Conservation (phyloP, 1,140 invertebrate genomes). For the Heliothis virescens region DNA sequence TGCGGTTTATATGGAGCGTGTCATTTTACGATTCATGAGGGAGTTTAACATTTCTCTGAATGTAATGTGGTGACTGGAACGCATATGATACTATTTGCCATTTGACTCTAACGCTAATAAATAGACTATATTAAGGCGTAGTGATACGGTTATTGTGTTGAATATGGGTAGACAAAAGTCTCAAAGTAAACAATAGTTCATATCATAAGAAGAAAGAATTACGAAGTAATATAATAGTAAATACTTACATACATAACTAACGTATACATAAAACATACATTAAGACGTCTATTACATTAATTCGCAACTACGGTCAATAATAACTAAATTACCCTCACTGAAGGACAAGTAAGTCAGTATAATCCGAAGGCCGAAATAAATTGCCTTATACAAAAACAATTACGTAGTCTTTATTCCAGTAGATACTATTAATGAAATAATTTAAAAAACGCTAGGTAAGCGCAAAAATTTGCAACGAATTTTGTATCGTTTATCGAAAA, state of each 20-base stretch:
- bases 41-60: not conserved
- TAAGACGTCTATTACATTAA: slow-evolving; percentile 7
- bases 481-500: not conserved
- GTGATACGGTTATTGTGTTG: too few relatives aligned
- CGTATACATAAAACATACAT: not conserved
- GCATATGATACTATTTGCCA: too few relatives aligned
- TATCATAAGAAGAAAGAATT: not conserved
- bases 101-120: too few relatives aligned
- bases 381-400: slow-evolving; percentile 14
- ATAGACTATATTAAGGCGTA: too few relatives aligned
- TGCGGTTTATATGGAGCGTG: not conserved
- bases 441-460: too few relatives aligned
- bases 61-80: not conserved
- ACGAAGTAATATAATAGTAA: not conserved
- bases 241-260: too few relatives aligned
- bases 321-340: slow-evolving; percentile 21
- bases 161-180: too few relatives aligned
- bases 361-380: slow-evolving; percentile 36
- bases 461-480: not conserved
- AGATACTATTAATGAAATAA: too few relatives aligned
- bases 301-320: slow-evolving; percentile 19
- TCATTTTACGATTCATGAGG: slow-evolving; percentile 10
- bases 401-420: not conserved
- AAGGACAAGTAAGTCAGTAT: slow-evolving; percentile 20
- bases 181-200: too few relatives aligned